These are phyloP conservation scores for Thereva unica DNA, from an alignment of 2,888 invertebrate genomes.

Conservation along the genomic window DNA sequence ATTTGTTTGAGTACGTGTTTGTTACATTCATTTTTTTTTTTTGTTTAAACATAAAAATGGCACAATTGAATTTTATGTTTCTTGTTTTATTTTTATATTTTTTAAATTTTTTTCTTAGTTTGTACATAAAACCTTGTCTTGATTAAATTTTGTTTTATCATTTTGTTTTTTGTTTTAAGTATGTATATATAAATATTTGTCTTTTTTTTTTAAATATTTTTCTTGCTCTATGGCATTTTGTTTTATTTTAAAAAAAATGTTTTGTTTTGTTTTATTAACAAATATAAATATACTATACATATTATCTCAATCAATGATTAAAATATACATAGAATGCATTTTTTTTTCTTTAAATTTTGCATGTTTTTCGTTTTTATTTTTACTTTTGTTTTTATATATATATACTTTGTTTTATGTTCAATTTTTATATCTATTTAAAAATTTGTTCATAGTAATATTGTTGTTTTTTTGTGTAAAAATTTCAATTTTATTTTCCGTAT, in stretches of 20 bases:
- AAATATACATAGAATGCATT: constrained; percentile 12
- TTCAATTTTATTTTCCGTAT: constrained; percentile 1
- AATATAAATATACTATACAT: constrained; percentile 20
- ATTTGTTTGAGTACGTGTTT: constrained; percentile 23
- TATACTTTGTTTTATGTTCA: too few species aligned
- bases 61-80: constrained; percentile 28
- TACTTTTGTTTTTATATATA: too few species aligned
- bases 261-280: neutral
- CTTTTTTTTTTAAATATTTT: constrained; percentile 18
- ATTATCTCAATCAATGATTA: constrained; percentile 11
- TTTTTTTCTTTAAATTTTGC: neutral
- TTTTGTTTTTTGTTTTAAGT: constrained; percentile 5
- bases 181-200: constrained; percentile 6
- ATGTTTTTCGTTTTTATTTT: too few species aligned
- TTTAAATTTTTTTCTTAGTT: neutral
- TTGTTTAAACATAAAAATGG: constrained; percentile 29
- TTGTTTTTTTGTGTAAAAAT: constrained; percentile 8
- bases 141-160: constrained; percentile 10
- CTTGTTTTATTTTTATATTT: too few species aligned
- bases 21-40: constrained; percentile 7
- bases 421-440: neutral
- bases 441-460: constrained; percentile 3
- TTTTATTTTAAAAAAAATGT: constrained; percentile 1
- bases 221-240: neutral
- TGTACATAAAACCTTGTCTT: constrained; percentile 27